Evolutionary conservation across 2,888 invertebrate species (phyloP), one percentile per base, ranked within the genome.

Genomic region (Tenthredo amoena): DNA sequence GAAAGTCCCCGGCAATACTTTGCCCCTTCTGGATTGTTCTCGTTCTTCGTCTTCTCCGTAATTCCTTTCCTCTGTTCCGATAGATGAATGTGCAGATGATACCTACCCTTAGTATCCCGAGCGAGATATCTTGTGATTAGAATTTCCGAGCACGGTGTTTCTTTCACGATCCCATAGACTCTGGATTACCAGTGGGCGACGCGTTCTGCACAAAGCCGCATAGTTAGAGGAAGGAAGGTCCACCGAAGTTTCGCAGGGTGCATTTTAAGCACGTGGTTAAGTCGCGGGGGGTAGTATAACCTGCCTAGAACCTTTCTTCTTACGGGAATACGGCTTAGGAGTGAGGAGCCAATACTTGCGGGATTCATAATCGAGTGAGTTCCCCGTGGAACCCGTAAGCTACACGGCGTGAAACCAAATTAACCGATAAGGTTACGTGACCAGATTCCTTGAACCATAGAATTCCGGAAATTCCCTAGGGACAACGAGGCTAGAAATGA

Each of bases 71-170:
- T 62, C 62, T 62, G 26, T 21, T 21, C 12, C 26, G 62, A 26
- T 62, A 62, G 26, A 62, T 12, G 37, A 71, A 71, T 37, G 71
- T 71, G 37, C 26, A 71, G 43, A 26, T 10, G 71, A 72, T 72
- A 18, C 1, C 43, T 15, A 47, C n/a, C 40, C 40, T 26, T 4
- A 6, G 9, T 9, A 47, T 15, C n/a, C 6, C 7, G 12, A 15
- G 7, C 43, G 40, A 18, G 21, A 26, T 62, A 50, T 62, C 34
- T 81, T 40, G 81, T 81, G 62, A 81, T 81, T 81, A 81, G 85
- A 86, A 87, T 87, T 71, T 85, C 85, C 43, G 7, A 55, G 77
- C 76, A 85, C 62, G 71, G 10, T 84, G 65, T 83, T 84, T 50
- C 82, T 65, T 58, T 65, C 85, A 58, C 81, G 84, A 85, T 79